A percentile compares a stretch with the other conserved stretches of the same genome.
phyloP scores from a whole-genome alignment of 2,888 invertebrate species.

The Glaucopsyche alexis region DNA sequence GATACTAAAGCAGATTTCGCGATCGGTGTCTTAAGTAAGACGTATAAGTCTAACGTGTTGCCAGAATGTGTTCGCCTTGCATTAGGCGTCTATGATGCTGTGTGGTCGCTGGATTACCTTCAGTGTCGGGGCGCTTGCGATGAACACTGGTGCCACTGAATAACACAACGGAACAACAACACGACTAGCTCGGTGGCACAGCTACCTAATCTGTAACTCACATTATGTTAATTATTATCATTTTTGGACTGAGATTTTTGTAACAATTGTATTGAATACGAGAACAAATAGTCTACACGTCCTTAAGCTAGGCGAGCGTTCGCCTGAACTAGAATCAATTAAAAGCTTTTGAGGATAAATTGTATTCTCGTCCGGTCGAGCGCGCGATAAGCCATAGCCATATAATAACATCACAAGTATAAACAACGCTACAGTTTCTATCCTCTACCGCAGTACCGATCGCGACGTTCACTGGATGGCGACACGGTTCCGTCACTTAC shows the following conservation, averaged over 20 bases:
- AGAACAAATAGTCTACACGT: conserved; percentile 21
- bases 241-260: conserved; percentile 27
- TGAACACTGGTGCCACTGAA: background rate
- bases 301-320: conserved; percentile 1
- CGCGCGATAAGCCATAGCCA: conserved; percentile 24
- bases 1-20: too few species aligned
- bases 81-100: too few species aligned
- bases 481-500: conserved; percentile 67
- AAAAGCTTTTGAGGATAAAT: background rate
- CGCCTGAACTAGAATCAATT: background rate
- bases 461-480: conserved; percentile 13
- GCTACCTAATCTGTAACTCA: conserved; percentile 21
- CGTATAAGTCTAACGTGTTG: too few species aligned
- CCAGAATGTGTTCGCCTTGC: too few species aligned
- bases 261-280: conserved; percentile 24
- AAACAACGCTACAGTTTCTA: conserved; percentile 22
- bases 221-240: conserved; percentile 29
- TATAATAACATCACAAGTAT: conserved; percentile 24
- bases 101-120: too few species aligned
- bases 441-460: conserved; percentile 15
- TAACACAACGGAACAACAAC: background rate
- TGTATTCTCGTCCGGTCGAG: background rate
- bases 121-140: conserved; percentile 2
- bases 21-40: too few species aligned
- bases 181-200: conserved; percentile 18